These are phyloP conservation scores for Calephelis perditalis DNA, from an alignment of 2,888 invertebrate species.

Conservation along the genomic window DNA sequence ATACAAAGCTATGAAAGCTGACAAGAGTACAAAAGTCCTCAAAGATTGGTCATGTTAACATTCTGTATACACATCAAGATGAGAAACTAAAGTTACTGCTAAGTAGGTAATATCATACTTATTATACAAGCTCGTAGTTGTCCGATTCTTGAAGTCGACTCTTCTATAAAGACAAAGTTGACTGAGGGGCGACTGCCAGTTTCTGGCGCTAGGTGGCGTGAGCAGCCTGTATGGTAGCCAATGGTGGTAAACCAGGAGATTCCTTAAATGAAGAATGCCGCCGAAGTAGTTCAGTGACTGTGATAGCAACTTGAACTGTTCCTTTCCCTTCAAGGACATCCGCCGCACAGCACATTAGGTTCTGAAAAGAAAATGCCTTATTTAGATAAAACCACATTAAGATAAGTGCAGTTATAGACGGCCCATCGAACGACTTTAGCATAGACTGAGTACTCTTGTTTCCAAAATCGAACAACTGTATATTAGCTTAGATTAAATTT, in stretches of 20 bases:
- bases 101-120: constrained; percentile 1
- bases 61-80: background rate
- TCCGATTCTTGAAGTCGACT: constrained; percentile 13
- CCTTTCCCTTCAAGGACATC: constrained; percentile 96
- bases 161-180: constrained; percentile 50
- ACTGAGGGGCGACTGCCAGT: constrained; percentile 60
- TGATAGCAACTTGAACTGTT: constrained; percentile 91
- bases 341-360: constrained; percentile 92
- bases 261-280: constrained; percentile 55
- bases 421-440: too few species aligned
- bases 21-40: background rate
- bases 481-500: too few species aligned
- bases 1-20: too few species aligned
- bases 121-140: constrained; percentile 6
- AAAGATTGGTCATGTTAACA: background rate
- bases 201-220: constrained; percentile 63
- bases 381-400: background rate
- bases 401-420: too few species aligned
- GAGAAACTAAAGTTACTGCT: background rate
- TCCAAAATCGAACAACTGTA: too few species aligned
- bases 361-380: constrained; percentile 75
- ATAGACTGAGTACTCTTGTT: too few species aligned
- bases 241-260: constrained; percentile 33
- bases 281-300: constrained; percentile 89
- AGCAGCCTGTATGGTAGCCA: constrained; percentile 31